These are phyloP conservation scores for Heterodera schachtii DNA, from an alignment of 1,140 invertebrate species.

Conservation along the genomic window DNA sequence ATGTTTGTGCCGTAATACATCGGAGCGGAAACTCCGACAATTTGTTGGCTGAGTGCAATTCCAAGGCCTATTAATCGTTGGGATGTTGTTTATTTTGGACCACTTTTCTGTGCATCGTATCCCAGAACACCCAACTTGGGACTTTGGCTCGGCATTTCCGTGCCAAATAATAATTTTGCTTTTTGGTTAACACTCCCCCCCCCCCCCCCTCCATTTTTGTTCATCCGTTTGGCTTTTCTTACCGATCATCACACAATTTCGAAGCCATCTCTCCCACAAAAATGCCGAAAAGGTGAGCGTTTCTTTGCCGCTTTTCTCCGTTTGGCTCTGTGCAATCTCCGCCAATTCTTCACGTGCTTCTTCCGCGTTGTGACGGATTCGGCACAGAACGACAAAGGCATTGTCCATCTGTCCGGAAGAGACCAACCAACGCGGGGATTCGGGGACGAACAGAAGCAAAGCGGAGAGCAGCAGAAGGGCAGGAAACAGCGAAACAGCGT, in stretches of 20 bases:
- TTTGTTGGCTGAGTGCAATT: constrained; percentile 20
- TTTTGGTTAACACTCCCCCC: background rate
- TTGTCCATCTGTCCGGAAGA: background rate
- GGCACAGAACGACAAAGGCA: constrained; percentile 4
- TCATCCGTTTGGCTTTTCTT: background rate
- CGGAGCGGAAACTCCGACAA: constrained; percentile 18
- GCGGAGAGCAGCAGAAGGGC: background rate
- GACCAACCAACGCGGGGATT: constrained; percentile 18
- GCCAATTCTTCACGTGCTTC: constrained; percentile 13
- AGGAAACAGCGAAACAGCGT: constrained; percentile 21
- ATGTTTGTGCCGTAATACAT: constrained; percentile 30
- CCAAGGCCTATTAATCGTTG: background rate
- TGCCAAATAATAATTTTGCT: background rate
- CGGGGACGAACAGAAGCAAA: constrained; percentile 12
- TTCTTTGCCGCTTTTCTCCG: background rate
- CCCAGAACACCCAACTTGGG: no score
- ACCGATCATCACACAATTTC: constrained; percentile 16
- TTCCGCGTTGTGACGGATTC: constrained; percentile 1
- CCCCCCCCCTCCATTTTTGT: no score
- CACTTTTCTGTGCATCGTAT: no score
- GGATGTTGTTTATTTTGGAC: background rate
- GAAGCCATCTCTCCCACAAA: constrained; percentile 12
- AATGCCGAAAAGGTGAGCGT: background rate
- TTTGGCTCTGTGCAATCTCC: background rate
- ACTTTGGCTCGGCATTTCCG: no score